Evolutionary conservation across 2,888 invertebrate species (phyloP), one percentile per base, ranked within the genome.

Genomic region (Hipparchia sbordonii): DNA sequence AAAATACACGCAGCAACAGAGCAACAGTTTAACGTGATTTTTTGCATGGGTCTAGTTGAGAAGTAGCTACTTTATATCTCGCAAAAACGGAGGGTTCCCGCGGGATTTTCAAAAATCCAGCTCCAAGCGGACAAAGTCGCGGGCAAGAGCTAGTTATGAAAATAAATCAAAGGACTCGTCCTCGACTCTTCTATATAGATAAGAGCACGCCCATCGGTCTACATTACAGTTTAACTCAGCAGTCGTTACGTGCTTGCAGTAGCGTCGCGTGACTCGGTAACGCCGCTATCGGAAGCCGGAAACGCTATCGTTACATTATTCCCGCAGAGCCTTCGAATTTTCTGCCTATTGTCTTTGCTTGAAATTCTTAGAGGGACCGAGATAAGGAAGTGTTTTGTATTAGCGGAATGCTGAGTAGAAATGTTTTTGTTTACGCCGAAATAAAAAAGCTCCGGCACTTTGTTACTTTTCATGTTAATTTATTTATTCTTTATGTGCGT

Each of bases 231-330:
- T 72, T 67, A 56, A 72, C 62, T 73, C 57, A 63, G 60, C 3
- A 48, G 23, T 68, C 48, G 60, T 71, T 73, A 59, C 72, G 70
- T 67, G 71, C 71, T 73, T 67, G 63, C 69, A 67, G 54, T 74
- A 70, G 70, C 72, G 79, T 87, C 79, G 87, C 88, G 87, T 88
- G 88, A 82, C 82, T 79, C 70, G 74, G 79, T 80, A 81, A 84
- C 83, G 80, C 77, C 77, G 79, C 78, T 74, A 80, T 76, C 80
- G 79, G 79, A 82, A 82, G 84, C 84, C 87, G 89, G 89, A 89
- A 87, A 84, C 79, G 79, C 79, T 81, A 81, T 81, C 81, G 84
- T 81, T 79, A 81, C 79, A 33, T 82, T 79, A 80, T 83, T 82
- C 84, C 82, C 81, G 76, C 78, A 82, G 83, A 82, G 80, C 79